Percentiles rank a stretch among this genome's conserved stretches.
Conservation (phyloP, 2,888 invertebrate species). For the Lamellibrachia satsuma region DNA sequence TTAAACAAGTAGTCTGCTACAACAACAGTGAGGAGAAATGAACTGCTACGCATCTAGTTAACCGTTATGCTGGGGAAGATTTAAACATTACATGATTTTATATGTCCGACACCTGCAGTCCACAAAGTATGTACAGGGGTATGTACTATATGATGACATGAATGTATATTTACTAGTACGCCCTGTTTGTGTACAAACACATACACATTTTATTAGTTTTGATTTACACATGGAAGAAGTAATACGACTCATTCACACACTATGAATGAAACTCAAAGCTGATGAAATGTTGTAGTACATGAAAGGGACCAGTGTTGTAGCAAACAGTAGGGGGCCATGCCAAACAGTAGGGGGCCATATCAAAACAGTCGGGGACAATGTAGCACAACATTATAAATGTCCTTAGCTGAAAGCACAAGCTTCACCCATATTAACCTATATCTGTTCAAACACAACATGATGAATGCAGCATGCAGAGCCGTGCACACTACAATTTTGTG, state of each 20-base stretch:
- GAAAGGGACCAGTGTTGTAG: not conserved
- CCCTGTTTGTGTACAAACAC: too few relatives aligned
- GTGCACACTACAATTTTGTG: not conserved
- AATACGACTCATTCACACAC: not conserved
- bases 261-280: not conserved
- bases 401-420: not conserved
- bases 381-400: not conserved
- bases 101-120: too few relatives aligned
- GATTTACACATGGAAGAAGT: not conserved
- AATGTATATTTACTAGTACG: too few relatives aligned
- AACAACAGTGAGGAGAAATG: too few relatives aligned
- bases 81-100: too few relatives aligned
- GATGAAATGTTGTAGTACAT: not conserved
- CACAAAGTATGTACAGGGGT: too few relatives aligned
- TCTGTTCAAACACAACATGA: not conserved
- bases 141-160: too few relatives aligned
- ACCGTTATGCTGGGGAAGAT: too few relatives aligned
- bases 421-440: not conserved
- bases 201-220: too few relatives aligned
- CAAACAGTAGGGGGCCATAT: not conserved
- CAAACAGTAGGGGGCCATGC: not conserved
- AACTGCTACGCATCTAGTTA: too few relatives aligned
- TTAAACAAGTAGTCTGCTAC: too few relatives aligned
- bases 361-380: too few relatives aligned
- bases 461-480: not conserved